Evolutionary conservation across 2,888 invertebrate species (phyloP).

Genomic region (Augiades crinisus): DNA sequence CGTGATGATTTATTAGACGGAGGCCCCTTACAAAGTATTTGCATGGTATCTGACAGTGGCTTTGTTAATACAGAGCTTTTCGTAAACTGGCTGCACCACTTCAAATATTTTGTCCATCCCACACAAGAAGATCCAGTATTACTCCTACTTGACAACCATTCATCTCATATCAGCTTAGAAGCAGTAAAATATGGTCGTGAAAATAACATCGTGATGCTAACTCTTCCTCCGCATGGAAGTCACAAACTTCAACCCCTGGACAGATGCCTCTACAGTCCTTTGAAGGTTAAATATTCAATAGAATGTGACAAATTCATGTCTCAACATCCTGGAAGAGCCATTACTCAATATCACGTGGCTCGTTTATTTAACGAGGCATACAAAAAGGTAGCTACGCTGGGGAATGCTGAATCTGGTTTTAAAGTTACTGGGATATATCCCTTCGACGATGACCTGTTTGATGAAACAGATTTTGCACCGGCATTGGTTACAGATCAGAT

Average conservation of each 20-base stretch:
- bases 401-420: slow-evolving; percentile 31
- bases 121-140: no score
- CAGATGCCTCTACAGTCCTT: slow-evolving; percentile 11
- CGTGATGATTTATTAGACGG: slow-evolving; percentile 34
- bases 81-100: slow-evolving; percentile 40
- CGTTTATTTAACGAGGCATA: slow-evolving; percentile 27
- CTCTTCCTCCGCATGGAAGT: slow-evolving; percentile 30
- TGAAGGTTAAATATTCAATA: slow-evolving; percentile 11
- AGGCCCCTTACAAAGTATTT: slow-evolving; percentile 37
- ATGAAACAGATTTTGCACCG: not conserved
- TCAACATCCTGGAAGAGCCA: slow-evolving; percentile 26
- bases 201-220: slow-evolving; percentile 26
- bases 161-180: slow-evolving; percentile 29
- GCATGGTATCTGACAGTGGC: slow-evolving; percentile 37
- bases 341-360: slow-evolving; percentile 28
- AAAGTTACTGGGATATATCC: slow-evolving; percentile 30
- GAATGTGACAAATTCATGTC: slow-evolving; percentile 29
- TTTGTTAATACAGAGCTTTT: slow-evolving; percentile 37
- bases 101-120: slow-evolving; percentile 29
- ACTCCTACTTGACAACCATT: no score
- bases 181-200: slow-evolving; percentile 26
- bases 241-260: slow-evolving; percentile 29
- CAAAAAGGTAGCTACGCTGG: slow-evolving; percentile 26
- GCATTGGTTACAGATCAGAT: slow-evolving; percentile 1
- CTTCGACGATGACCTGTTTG: not conserved